Evolutionary conservation across 2,113 vertebrate genomes (phyloP).

Genomic region (Scomber colias): DNA sequence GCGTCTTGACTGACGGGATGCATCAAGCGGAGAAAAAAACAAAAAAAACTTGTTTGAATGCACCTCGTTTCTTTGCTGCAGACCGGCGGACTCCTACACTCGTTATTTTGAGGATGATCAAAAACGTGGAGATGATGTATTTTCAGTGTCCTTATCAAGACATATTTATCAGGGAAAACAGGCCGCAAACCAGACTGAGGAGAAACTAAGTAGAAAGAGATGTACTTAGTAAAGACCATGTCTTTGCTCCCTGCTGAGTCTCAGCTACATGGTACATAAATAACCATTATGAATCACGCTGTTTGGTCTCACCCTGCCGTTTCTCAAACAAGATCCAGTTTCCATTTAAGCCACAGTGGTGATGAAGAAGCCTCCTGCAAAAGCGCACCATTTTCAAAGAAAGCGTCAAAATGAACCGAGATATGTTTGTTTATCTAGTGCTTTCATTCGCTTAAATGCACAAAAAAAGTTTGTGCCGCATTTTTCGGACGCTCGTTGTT

Average conservation of each 20-base stretch:
- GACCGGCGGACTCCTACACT: constrained; percentile 60
- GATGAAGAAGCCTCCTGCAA: constrained; percentile 60
- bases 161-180: constrained; percentile 51
- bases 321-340: constrained; percentile 81
- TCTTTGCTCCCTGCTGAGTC: constrained; percentile 75
- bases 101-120: constrained; percentile 75
- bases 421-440: constrained; percentile 33
- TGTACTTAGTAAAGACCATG: constrained; percentile 77
- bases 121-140: constrained; percentile 62
- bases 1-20: too few species aligned
- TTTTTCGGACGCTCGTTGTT: constrained; percentile 49
- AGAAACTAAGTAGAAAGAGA: constrained; percentile 70
- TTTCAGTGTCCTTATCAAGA: constrained; percentile 44
- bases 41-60: constrained; percentile 51
- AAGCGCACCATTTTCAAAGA: constrained; percentile 31
- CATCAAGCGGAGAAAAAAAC: too few species aligned
- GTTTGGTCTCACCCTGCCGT: constrained; percentile 78
- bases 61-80: constrained; percentile 47
- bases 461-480: not conserved
- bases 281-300: constrained; percentile 83
- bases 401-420: constrained; percentile 35
- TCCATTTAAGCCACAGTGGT: constrained; percentile 77
- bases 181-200: constrained; percentile 47
- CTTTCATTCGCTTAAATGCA: constrained; percentile 13
- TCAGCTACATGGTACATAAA: constrained; percentile 81